Conservation (phyloP, 2,888 invertebrate species). For the Synergus japonicus region DNA sequence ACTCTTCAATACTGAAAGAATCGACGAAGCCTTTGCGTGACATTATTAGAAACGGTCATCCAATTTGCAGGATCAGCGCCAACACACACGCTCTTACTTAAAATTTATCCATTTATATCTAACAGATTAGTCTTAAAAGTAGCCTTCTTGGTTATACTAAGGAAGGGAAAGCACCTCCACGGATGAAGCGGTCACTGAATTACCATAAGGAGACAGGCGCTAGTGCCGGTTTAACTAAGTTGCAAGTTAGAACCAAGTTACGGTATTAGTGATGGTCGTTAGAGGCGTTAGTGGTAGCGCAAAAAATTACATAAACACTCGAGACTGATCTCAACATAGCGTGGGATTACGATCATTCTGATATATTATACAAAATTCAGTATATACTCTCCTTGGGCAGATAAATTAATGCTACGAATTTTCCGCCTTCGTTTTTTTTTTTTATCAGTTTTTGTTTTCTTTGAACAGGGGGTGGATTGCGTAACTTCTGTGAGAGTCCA, state of each 20-base stretch:
- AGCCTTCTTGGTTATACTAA: constrained; percentile 38
- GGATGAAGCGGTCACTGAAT: constrained; percentile 59
- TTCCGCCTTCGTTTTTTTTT: not conserved
- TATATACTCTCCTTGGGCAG: not conserved
- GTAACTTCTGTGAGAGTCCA: too few relatives aligned
- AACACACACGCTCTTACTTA: constrained; percentile 40
- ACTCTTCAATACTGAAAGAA: constrained; percentile 43
- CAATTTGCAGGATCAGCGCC: constrained; percentile 61
- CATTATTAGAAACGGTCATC: constrained; percentile 52
- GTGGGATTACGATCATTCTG: constrained; percentile 55
- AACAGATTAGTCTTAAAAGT: constrained; percentile 46
- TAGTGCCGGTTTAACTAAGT: constrained; percentile 26
- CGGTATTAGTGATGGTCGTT: constrained; percentile 62
- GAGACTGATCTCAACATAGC: constrained; percentile 51
- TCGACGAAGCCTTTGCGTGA: constrained; percentile 54
- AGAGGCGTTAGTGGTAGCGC: constrained; percentile 55
- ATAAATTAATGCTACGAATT: not conserved
- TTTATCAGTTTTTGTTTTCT: not conserved
- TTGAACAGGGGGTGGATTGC: not conserved
- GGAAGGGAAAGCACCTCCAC: constrained; percentile 48
- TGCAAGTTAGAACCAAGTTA: constrained; percentile 28
- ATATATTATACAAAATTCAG: not conserved
- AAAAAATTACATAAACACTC: constrained; percentile 61
- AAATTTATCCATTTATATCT: constrained; percentile 11
- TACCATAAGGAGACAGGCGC: constrained; percentile 58